Conservation (phyloP, 2,113 vertebrate genomes). For the Gila orcuttii region DNA sequence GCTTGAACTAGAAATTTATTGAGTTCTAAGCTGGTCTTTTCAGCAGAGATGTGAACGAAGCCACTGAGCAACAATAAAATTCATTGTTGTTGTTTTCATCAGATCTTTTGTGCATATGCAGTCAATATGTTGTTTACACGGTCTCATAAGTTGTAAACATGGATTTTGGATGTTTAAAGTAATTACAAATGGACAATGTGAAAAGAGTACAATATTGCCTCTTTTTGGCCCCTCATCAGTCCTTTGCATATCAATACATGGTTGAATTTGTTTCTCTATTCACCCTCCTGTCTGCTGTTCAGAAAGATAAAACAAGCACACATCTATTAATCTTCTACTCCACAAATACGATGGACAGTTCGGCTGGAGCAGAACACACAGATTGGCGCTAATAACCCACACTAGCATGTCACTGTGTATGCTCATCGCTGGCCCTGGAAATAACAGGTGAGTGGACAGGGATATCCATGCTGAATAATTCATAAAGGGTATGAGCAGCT, state of each 20-base stretch:
- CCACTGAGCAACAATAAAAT: background rate
- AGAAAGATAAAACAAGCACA: constrained; percentile 41
- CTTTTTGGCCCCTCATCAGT: background rate
- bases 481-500: constrained; percentile 23
- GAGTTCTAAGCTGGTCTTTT: background rate
- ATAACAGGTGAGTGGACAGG: background rate
- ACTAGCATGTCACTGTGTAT: background rate
- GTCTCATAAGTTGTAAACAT: background rate
- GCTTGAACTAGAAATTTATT: background rate
- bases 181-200: background rate
- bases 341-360: constrained; percentile 32
- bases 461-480: constrained; percentile 20
- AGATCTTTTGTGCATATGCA: background rate
- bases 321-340: constrained; percentile 39
- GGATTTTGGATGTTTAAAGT: background rate
- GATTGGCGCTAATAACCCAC: background rate
- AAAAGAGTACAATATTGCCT: background rate
- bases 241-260: background rate
- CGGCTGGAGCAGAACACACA: background rate
- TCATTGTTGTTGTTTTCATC: background rate
- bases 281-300: constrained; percentile 26
- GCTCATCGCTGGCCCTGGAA: background rate
- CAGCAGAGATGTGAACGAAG: background rate
- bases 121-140: background rate
- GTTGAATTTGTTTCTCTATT: constrained; percentile 15